A percentile compares a stretch with the other conserved stretches of the same genome.
phyloP scores from a whole-genome alignment of 2,797 vertebrate species.

The Peromyscus nudipes region DNA sequence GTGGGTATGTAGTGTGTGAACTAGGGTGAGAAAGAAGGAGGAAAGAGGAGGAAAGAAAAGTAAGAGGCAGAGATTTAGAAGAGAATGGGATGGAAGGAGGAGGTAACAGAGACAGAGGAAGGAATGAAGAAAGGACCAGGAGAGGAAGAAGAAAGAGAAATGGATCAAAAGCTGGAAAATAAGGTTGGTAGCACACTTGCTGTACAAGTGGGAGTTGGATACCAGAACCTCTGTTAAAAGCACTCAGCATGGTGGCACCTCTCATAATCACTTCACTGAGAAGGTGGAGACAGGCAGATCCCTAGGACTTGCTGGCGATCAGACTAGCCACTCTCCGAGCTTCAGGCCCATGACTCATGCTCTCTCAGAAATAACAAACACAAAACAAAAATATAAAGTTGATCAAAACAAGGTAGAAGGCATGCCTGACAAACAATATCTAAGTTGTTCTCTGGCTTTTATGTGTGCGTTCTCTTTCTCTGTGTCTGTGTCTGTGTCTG shows the following conservation, averaged over 20 bases:
- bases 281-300: neutral
- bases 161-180: neutral
- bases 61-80: neutral
- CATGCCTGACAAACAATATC: neutral
- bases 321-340: neutral
- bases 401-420: neutral
- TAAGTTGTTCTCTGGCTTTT: neutral
- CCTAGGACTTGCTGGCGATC: neutral
- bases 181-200: neutral
- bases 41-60: neutral
- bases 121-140: fast-evolving
- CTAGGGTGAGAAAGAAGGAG: neutral
- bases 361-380: neutral
- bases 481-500: neutral
- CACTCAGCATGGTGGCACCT: too few relatives aligned
- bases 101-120: too few relatives aligned
- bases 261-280: neutral
- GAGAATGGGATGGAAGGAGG: neutral
- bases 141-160: neutral
- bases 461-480: neutral
- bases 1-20: neutral
- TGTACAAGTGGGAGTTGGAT: neutral
- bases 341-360: neutral
- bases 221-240: neutral
- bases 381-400: neutral